Evolutionary conservation across 1,140 invertebrate genomes (phyloP).

Genomic region (Liolophura sinensis): DNA sequence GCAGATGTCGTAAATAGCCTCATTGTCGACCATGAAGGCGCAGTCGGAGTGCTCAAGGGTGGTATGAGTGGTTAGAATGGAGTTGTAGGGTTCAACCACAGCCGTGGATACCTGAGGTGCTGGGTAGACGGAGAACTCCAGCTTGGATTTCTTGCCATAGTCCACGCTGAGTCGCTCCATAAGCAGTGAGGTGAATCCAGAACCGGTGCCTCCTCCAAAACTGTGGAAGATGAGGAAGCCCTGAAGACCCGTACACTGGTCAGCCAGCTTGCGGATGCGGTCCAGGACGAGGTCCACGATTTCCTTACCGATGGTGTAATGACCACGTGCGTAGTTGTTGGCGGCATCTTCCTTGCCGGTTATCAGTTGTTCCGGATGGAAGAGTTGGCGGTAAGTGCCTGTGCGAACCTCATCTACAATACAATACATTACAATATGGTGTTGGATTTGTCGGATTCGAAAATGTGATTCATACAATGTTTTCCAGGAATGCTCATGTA

Average conservation of each 20-base stretch:
- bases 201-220: constrained; percentile 73
- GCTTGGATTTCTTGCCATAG: constrained; percentile 52
- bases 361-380: constrained; percentile 81
- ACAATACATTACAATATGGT: neutral
- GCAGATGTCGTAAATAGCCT: constrained; percentile 92
- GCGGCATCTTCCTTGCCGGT: constrained; percentile 79
- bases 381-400: constrained; percentile 70
- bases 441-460: no score
- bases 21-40: constrained; percentile 68
- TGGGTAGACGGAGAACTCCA: constrained; percentile 59
- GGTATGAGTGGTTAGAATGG: constrained; percentile 60
- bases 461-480: no score
- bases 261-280: constrained; percentile 51
- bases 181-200: constrained; percentile 77
- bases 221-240: constrained; percentile 27
- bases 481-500: no score
- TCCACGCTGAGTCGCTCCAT: constrained; percentile 86
- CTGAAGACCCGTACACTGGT: constrained; percentile 31
- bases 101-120: constrained; percentile 73
- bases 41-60: constrained; percentile 56
- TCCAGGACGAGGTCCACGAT: constrained; percentile 51
- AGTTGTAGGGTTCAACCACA: constrained; percentile 57
- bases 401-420: constrained; percentile 36
- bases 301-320: constrained; percentile 55
- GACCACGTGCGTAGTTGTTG: constrained; percentile 56